phyloP scores from a whole-genome alignment of 2,797 vertebrate genomes.

The Catamblyrhynchus diadema region DNA sequence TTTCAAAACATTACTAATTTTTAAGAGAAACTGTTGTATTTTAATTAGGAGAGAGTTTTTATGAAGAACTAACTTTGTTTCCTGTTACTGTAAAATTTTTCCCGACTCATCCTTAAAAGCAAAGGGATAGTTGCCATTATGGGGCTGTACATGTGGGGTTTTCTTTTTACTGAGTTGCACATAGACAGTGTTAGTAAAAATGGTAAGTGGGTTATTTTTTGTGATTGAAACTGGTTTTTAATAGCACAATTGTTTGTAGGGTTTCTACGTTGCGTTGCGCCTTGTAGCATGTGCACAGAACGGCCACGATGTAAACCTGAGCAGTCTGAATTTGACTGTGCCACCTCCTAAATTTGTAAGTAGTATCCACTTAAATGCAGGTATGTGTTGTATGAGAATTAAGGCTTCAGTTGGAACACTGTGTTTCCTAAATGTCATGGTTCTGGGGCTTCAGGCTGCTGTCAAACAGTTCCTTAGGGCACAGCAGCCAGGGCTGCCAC shows the following conservation, averaged over 20 bases:
- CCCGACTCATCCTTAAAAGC: neutral
- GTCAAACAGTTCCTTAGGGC: neutral
- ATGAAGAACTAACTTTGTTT: neutral
- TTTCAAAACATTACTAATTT: neutral
- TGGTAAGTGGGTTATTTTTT: neutral
- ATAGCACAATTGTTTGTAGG: conserved; percentile 68
- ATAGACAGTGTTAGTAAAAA: neutral
- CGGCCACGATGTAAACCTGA: conserved; percentile 87
- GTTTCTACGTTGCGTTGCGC: conserved; percentile 89
- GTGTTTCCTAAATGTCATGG: neutral
- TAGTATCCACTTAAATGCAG: neutral
- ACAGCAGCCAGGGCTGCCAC: neutral
- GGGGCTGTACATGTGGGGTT: neutral
- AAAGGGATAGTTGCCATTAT: neutral
- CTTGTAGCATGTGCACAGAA: conserved; percentile 94
- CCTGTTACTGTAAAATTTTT: neutral
- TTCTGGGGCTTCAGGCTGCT: neutral
- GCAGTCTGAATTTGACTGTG: conserved; percentile 83
- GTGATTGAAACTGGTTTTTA: neutral
- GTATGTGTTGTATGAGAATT: neutral
- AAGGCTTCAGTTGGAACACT: neutral
- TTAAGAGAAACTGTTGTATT: neutral
- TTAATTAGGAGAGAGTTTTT: neutral
- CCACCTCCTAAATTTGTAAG: conserved; percentile 96
- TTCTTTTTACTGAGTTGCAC: neutral